Evolutionary conservation across 2,113 vertebrate species (phyloP).

Genomic region (Ctenodactylus gundi): DNA sequence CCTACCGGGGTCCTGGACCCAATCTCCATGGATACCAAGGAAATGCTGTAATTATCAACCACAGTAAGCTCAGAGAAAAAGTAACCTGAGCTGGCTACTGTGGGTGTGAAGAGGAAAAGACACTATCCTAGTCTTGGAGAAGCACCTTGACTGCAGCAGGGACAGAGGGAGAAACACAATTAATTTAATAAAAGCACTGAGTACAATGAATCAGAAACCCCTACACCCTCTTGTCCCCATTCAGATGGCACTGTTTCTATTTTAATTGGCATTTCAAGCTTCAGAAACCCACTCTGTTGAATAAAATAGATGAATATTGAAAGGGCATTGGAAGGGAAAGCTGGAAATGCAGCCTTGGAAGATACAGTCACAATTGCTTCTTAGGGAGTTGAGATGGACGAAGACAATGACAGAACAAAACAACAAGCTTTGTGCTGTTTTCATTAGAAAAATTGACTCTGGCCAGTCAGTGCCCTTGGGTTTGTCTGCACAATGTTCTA

Average conservation of each 20-base stretch:
- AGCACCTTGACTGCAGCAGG: not conserved
- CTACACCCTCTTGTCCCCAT: not conserved
- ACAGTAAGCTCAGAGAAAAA: not conserved
- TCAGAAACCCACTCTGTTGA: not conserved
- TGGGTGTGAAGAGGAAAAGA: not conserved
- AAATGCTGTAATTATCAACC: not conserved
- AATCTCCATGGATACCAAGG: too few relatives aligned
- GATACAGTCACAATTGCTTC: not conserved
- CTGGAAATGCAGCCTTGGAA: not conserved
- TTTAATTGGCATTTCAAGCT: conserved; percentile 7
- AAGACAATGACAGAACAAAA: not conserved
- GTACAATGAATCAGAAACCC: not conserved
- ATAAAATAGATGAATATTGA: not conserved
- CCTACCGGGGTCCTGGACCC: too few relatives aligned
- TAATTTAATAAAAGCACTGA: not conserved
- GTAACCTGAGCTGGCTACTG: not conserved
- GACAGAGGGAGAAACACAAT: not conserved
- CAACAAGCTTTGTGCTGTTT: not conserved
- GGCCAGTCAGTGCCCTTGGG: not conserved
- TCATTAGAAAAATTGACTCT: conserved; percentile 18
- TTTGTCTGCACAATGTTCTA: not conserved
- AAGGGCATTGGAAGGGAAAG: conserved; percentile 5
- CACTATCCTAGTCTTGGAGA: not conserved
- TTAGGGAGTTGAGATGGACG: not conserved
- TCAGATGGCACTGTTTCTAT: not conserved